These are phyloP conservation scores for Lysandra coridon DNA, from an alignment of 2,888 invertebrate genomes.

Conservation along the genomic window DNA sequence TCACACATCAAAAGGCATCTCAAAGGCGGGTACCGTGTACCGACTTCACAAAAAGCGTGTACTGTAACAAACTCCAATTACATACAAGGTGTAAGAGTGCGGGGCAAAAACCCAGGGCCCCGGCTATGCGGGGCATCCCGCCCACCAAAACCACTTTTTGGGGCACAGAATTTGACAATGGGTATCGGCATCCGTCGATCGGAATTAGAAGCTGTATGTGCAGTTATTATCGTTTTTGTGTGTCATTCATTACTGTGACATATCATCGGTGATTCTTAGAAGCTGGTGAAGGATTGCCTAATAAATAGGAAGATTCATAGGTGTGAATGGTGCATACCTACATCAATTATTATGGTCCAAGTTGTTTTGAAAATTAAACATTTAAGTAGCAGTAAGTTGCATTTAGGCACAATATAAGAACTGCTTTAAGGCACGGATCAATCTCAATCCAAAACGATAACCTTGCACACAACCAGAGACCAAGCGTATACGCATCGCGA, in stretches of 20 bases:
- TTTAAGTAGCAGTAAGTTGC: too few species aligned
- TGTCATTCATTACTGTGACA: conserved; percentile 19
- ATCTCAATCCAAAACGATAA: too few species aligned
- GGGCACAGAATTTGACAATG: conserved; percentile 24
- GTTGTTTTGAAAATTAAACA: too few species aligned
- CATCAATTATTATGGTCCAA: too few species aligned
- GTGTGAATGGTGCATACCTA: too few species aligned
- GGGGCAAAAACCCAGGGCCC: neutral
- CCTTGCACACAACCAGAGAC: too few species aligned
- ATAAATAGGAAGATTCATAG: neutral
- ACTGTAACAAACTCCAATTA: conserved; percentile 28
- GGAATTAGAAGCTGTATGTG: conserved; percentile 26
- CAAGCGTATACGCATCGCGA: too few species aligned
- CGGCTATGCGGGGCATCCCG: conserved; percentile 23
- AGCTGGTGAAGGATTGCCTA: neutral
- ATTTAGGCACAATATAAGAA: too few species aligned
- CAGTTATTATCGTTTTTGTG: conserved; percentile 16
- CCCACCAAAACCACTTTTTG: conserved; percentile 24
- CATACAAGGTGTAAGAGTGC: conserved; percentile 42
- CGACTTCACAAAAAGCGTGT: conserved; percentile 10
- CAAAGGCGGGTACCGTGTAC: neutral
- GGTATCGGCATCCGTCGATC: conserved; percentile 21
- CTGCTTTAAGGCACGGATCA: too few species aligned
- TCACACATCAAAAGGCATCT: neutral
- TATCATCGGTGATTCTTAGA: neutral